Evolutionary conservation across 2,797 vertebrate species (phyloP), one percentile per base, ranked within the genome.

Genomic region (Crax fasciolata): DNA sequence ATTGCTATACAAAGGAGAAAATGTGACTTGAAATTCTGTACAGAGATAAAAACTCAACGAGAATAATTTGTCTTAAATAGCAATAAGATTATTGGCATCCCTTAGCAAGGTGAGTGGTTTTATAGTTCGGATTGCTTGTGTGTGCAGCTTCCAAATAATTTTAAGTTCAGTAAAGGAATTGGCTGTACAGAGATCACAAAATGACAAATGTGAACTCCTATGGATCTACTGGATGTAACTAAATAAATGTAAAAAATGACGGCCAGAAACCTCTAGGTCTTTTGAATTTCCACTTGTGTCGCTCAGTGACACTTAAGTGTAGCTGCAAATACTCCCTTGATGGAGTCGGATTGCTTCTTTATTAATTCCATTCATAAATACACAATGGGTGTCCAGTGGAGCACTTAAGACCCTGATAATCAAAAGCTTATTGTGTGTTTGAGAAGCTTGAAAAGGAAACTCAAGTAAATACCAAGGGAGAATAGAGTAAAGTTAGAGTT

Each of bases 401-500:
- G 93, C 91, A 96, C 94, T 97, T 96, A 94, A 96, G 96, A 93
- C 96, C 95, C 87, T 83, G 95, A 97, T 97, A 97, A 97, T 97
- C 98, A 98, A 98, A 98, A 98, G 97, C 97, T 97, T 97, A 94
- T 97, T 98, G 96, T 98, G 92, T 95, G 94, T 97, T 94, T 97
- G 94, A 97, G 94, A 96, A 96, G 82, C 95, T 93, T 97, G 97
- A 98, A 97, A 97, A 93, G 93, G 97, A 97, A 97, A 96, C 91
- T 91, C 93, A 96, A 97, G 87, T 85, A 96, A 97, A 96, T 97
- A 95, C 96, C 97, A 94, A 94, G 97, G 97, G 97, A 97, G 70
- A 95, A 65, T 9, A 95, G 97, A 97, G 94, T 96, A 95, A 97
- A 98, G 96, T 96, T 95, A 61, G 84, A 94, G 88, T 94, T 97